Conservation (phyloP, 2,797 vertebrate genomes). For the Muscicapa comitata region DNA sequence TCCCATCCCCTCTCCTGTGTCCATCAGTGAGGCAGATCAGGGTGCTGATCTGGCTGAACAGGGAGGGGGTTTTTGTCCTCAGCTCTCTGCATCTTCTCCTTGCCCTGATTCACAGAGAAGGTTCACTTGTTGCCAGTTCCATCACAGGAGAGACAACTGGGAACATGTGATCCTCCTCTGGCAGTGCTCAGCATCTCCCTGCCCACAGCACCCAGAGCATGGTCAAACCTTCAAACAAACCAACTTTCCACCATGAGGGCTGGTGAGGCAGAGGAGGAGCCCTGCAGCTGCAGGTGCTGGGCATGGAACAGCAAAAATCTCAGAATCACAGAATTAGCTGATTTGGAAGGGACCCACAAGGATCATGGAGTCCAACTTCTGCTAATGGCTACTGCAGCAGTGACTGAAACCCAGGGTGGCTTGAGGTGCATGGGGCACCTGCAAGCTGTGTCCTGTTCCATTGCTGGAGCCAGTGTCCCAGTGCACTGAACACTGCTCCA, state of each 20-base stretch:
- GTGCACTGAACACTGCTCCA: accelerated
- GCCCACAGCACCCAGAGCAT: neutral
- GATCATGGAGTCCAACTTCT: neutral
- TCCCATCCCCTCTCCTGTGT: neutral
- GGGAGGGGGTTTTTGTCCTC: accelerated
- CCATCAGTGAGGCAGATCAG: neutral
- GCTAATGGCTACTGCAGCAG: neutral
- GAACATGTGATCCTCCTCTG: neutral
- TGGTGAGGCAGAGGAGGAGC: neutral
- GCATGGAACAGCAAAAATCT: neutral
- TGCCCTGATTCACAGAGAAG: neutral
- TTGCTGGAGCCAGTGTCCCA: neutral
- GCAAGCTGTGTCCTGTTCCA: neutral
- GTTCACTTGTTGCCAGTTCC: neutral
- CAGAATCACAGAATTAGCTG: neutral
- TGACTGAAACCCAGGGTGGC: too few species aligned
- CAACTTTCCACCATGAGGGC: accelerated
- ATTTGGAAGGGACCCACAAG: neutral
- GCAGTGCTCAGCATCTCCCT: neutral
- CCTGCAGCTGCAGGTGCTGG: neutral
- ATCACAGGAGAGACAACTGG: neutral
- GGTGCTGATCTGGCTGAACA: neutral
- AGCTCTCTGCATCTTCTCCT: neutral
- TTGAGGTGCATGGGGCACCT: accelerated
- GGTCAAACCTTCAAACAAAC: neutral